Conservation (phyloP, 2,888 invertebrate genomes). For the Oxycera nigricornis region DNA sequence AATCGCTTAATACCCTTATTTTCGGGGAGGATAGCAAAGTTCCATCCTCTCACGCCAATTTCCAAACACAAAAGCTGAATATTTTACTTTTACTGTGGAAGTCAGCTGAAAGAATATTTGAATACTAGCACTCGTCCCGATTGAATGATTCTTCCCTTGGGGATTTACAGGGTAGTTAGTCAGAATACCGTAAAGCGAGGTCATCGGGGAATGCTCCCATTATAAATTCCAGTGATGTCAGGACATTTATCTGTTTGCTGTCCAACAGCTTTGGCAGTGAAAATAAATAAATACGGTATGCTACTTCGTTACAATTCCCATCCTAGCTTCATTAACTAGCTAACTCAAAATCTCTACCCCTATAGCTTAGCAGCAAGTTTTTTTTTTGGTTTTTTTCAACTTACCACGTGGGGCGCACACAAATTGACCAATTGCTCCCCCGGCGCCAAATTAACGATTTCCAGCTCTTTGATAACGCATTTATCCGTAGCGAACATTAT, state of each 20-base stretch:
- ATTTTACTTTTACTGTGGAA: not conserved
- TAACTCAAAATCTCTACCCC: not conserved
- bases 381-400: slow-evolving; percentile 33
- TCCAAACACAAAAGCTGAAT: not conserved
- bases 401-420: slow-evolving; percentile 59
- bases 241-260: not conserved
- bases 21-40: too few relatives aligned
- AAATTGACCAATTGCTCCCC: slow-evolving; percentile 60
- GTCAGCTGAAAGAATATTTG: not conserved
- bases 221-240: not conserved
- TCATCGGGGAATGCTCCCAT: not conserved
- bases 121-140: not conserved
- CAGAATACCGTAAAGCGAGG: not conserved
- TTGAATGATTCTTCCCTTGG: not conserved
- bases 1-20: too few relatives aligned
- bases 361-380: not conserved
- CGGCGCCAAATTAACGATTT: slow-evolving; percentile 53
- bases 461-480: slow-evolving; percentile 56
- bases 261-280: not conserved
- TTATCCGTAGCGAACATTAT: slow-evolving; percentile 60
- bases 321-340: too few relatives aligned
- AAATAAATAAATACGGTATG: not conserved
- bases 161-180: not conserved
- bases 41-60: too few relatives aligned
- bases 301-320: too few relatives aligned